A percentile compares a stretch with the other conserved stretches of the same genome.
Conservation (phyloP, 1,140 invertebrate genomes). For the Anastrepha obliqua region DNA sequence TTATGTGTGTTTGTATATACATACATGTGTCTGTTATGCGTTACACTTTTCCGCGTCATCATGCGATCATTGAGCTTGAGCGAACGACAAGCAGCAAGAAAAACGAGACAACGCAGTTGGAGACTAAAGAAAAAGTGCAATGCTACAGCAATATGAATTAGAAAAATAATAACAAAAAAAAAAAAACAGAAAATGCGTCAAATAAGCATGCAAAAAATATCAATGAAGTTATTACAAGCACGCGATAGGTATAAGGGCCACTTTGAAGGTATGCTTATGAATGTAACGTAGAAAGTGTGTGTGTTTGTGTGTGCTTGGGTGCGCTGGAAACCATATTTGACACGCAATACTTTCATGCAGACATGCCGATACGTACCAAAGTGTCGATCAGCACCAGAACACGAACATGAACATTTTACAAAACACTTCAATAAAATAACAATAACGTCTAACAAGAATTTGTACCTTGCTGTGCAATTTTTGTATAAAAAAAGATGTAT, state of each 20-base stretch:
- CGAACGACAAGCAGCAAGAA: background rate
- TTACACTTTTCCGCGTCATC: constrained; percentile 12
- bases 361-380: background rate
- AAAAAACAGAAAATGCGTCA: background rate
- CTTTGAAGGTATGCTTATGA: background rate
- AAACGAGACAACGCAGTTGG: background rate
- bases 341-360: background rate
- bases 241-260: background rate
- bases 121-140: background rate
- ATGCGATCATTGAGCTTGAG: constrained; percentile 22
- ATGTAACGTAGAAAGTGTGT: no score
- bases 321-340: background rate
- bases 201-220: background rate
- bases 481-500: background rate
- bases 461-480: background rate
- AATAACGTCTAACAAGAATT: background rate
- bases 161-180: background rate
- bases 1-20: background rate
- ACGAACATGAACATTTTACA: background rate
- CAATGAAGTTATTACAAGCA: constrained; percentile 43
- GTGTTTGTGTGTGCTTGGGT: background rate
- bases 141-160: background rate
- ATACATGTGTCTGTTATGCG: background rate
- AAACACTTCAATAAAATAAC: background rate
- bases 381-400: background rate